These are phyloP conservation scores for Allophyes oxyacanthae DNA, from an alignment of 2,888 invertebrate genomes.

Conservation along the genomic window DNA sequence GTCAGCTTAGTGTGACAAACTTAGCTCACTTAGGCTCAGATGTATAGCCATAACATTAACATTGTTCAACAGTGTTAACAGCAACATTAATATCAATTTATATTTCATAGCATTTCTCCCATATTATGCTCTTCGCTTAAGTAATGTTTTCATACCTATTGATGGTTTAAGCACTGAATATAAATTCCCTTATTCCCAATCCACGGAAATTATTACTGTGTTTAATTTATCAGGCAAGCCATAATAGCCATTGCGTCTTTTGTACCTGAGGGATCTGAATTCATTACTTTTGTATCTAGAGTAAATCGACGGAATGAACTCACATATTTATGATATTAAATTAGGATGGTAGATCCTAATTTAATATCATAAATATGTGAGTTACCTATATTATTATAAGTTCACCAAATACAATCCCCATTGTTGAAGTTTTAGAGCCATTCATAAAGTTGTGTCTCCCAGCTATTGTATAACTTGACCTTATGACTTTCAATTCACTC, in stretches of 20 bases:
- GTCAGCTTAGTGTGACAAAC: slow-evolving; percentile 28
- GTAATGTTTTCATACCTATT: slow-evolving; percentile 1
- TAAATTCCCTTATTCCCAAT: slow-evolving; percentile 27
- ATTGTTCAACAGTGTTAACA: slow-evolving; percentile 33
- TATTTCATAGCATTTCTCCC: slow-evolving; percentile 1
- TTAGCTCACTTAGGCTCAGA: slow-evolving; percentile 22
- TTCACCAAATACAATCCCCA: slow-evolving; percentile 4
- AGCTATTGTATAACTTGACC: slow-evolving; percentile 35
- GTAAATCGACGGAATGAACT: background rate
- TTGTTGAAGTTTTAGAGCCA: slow-evolving; percentile 10
- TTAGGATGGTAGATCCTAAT: slow-evolving; percentile 1
- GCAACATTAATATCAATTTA: slow-evolving; percentile 8
- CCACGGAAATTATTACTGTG: slow-evolving; percentile 17
- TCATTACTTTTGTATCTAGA: slow-evolving; percentile 2
- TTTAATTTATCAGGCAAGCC: slow-evolving; percentile 17
- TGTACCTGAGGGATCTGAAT: slow-evolving; percentile 7
- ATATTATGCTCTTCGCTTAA: background rate
- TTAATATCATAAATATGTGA: background rate
- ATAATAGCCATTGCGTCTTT: slow-evolving; percentile 7
- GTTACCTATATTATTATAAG: background rate
- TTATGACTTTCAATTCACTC: slow-evolving; percentile 21
- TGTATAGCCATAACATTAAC: slow-evolving; percentile 11
- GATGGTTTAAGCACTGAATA: background rate
- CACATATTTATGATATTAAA: background rate
- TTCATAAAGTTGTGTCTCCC: slow-evolving; percentile 24